phyloP scores from a whole-genome alignment of 2,797 vertebrate genomes.

The Betta splendens region DNA sequence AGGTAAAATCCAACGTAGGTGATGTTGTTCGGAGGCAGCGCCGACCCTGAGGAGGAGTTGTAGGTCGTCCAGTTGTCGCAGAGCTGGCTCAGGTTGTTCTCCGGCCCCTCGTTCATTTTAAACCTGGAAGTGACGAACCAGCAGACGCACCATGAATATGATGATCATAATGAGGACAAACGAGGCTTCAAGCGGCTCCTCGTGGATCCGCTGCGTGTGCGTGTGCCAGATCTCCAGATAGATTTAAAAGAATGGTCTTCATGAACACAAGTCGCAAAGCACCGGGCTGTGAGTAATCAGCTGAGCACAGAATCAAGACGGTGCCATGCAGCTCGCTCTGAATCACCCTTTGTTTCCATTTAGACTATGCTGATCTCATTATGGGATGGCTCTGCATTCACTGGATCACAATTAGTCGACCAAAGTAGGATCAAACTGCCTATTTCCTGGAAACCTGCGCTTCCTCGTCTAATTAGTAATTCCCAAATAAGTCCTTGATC shows the following conservation, averaged over 20 bases:
- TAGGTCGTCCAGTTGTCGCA: slow-evolving; percentile 68
- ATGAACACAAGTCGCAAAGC: no score
- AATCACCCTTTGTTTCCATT: not conserved
- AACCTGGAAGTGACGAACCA: slow-evolving; percentile 55
- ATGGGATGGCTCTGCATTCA: not conserved
- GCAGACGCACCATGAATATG: no score
- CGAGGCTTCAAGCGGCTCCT: no score
- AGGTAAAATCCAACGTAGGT: slow-evolving; percentile 92
- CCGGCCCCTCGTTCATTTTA: slow-evolving; percentile 74
- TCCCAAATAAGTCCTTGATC: not conserved
- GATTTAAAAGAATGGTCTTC: no score
- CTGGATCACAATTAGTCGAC: not conserved
- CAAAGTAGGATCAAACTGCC: not conserved
- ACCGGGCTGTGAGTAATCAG: no score
- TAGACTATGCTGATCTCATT: slow-evolving; percentile 6
- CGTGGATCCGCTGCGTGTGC: no score
- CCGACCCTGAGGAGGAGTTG: slow-evolving; percentile 61
- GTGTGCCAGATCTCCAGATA: no score
- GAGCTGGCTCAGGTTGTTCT: slow-evolving; percentile 72
- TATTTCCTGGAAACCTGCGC: not conserved
- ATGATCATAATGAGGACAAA: no score
- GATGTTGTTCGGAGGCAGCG: slow-evolving; percentile 74
- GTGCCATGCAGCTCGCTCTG: no score
- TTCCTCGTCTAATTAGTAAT: not conserved
- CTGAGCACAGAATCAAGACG: no score